Base-by-base conservation (phyloP, 2,797 vertebrate species). In the Pygocentrus nattereri region DNA sequence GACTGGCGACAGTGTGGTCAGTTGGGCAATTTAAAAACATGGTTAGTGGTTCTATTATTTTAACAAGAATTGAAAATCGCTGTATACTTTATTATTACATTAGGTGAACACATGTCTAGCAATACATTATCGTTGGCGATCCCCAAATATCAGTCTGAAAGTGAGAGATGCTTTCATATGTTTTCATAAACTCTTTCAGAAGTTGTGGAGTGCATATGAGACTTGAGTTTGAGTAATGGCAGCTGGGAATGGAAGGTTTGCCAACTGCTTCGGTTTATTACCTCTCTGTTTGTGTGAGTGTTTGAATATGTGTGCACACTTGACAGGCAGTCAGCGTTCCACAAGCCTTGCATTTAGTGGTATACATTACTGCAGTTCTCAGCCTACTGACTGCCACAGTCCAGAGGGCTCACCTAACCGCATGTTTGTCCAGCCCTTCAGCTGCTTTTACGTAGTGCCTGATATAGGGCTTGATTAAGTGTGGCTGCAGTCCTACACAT, bases 271-370 rank as follows among this genome's bases (percentile, higher is more conserved):
- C 25, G 7, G 21, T 72, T 30, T 83, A 81, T 83, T 79, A 72
- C 64, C 52, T 54, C 41, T 74, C 74, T 79, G 50, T 65, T 67
- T 58, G 34, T 56, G 61, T 56, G 19, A 30, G 64, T 25, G 16
- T 38, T 7, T 58, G 50, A 8, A 44, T 58, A 38, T 74, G 30
- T 54, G 49, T 41, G 64, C 7, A 44, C n/a, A 44, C 67, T 81
- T 85, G 84, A 81, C 84, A 74, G 30, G 18, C 69, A 64, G 74
- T 82, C 80, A 82, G 70, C 67, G 68, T 84, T 84, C 76, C 79
- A 80, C 71, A 82, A 77, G 73, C 59, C 83, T 85, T 77, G 62
- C 44, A 75, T 86, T 86, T 82, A 86, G 75, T 19, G 59, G 75
- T 77, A 25, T 83, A 68, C 67, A 61, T 86, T 82, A 72, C 72